Conservation (phyloP, 2,113 vertebrate genomes). For the Burhinus oedicnemus region DNA sequence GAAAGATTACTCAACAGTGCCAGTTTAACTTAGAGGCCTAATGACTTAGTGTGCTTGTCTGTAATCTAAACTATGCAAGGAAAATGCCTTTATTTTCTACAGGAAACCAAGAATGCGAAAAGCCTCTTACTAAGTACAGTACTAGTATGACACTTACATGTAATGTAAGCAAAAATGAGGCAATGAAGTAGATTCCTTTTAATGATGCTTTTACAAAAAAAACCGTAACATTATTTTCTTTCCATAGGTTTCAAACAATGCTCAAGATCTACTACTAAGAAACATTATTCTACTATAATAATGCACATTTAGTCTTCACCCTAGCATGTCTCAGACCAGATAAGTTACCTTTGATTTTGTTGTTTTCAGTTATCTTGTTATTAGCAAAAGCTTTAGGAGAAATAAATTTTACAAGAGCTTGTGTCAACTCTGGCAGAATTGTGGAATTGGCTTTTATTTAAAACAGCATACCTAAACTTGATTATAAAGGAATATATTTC, state of each 20-base stretch:
- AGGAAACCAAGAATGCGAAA: slow-evolving; percentile 44
- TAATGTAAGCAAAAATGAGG: slow-evolving; percentile 53
- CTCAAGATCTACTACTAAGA: slow-evolving; percentile 41
- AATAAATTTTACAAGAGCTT: slow-evolving; percentile 45
- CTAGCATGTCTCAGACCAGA: slow-evolving; percentile 33
- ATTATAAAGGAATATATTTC: not conserved
- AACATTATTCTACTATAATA: slow-evolving; percentile 44
- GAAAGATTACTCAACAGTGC: slow-evolving; percentile 33
- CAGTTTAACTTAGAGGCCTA: slow-evolving; percentile 36
- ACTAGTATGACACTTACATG: slow-evolving; percentile 49
- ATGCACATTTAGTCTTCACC: slow-evolving; percentile 26
- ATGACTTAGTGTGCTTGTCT: not conserved
- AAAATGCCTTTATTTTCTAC: slow-evolving; percentile 52
- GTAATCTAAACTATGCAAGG: slow-evolving; percentile 37
- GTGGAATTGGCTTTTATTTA: slow-evolving; percentile 4
- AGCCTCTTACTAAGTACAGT: slow-evolving; percentile 27
- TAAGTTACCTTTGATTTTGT: slow-evolving; percentile 7
- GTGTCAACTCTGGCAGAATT: not conserved
- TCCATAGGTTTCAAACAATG: slow-evolving; percentile 47
- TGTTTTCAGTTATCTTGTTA: not conserved
- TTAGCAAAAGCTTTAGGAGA: not conserved
- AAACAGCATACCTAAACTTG: not conserved
- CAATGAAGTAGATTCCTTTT: slow-evolving; percentile 1
- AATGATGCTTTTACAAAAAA: slow-evolving; percentile 41
- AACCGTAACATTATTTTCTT: slow-evolving; percentile 1